Evolutionary conservation across 2,888 invertebrate species (phyloP), one percentile per base, ranked within the genome.

Genomic region (Orthonychiurus folsomi): DNA sequence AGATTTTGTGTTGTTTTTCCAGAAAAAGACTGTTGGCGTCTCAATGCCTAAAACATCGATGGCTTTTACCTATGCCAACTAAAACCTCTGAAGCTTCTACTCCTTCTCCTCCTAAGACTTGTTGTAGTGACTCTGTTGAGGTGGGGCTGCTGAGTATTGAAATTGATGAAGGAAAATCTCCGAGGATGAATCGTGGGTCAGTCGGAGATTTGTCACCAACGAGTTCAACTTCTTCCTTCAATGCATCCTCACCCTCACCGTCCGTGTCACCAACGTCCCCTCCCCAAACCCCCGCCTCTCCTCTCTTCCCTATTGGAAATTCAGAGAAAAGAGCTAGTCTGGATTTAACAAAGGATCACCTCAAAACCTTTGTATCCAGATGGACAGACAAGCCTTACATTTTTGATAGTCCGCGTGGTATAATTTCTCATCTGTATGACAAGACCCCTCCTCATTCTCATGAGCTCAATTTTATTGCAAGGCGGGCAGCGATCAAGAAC

Each of bases 321-420:
- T 20, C n/a, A 52, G 37, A 56, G 23, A 66, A 70, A 56, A 63
- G 70, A 15, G 66, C 66, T n/a, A 71, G 69, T 61, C 68, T 75
- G 53, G 73, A 75, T 55, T 61, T 73, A 55, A 72, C 89, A 67
- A 90, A 91, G 81, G 89, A 89, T 77, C 90, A 91, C 79, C 81
- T 91, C 59, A 82, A 86, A 73, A 81, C 85, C 73, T 91, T 91
- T 78, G 90, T 91, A 59, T 90, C 89, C 75, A 82, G 91, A 63
- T 91, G 91, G 90, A 86, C 88, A 74, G 89, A 90, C 73, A 89
- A 89, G 53, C 90, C 91, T 0, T 91, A 91, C 77, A 82, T 86
- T 21, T 86, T 90, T 75, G 89, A 89, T 75, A 83, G 70, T 61
- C 73, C 72, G 1, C 63, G 72, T 27, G 71, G 72, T 18, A 68